Conservation (phyloP, 2,797 vertebrate genomes). For the Phalanger gymnotis region DNA sequence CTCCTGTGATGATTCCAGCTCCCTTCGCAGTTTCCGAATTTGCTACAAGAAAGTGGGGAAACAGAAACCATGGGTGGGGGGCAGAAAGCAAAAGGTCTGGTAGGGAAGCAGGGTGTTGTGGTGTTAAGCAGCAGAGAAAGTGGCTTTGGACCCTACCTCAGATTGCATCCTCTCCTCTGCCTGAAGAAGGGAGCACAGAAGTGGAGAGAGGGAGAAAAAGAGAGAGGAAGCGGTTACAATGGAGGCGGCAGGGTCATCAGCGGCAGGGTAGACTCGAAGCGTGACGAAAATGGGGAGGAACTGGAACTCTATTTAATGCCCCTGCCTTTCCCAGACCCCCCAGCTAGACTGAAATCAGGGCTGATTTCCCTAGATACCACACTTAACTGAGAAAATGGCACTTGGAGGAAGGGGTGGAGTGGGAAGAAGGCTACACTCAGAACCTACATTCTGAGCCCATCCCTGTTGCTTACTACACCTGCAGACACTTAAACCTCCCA, state of each 20-base stretch:
- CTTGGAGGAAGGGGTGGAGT: neutral
- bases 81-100: neutral
- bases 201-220: conserved; percentile 81
- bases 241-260: conserved; percentile 53
- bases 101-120: rapidly evolving
- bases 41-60: conserved; percentile 85
- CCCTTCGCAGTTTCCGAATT: conserved; percentile 96
- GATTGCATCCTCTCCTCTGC: conserved; percentile 99
- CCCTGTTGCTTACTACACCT: neutral
- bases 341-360: neutral
- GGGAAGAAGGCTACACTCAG: neutral
- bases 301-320: neutral
- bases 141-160: conserved; percentile 89
- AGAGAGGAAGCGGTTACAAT: conserved; percentile 80
- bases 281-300: neutral
- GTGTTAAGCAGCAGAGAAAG: conserved; percentile 59
- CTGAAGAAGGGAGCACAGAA: conserved; percentile 85
- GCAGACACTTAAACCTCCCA: neutral
- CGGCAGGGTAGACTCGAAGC: neutral
- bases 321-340: neutral
- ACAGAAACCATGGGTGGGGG: neutral
- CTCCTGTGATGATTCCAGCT: conserved; percentile 97
- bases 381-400: neutral
- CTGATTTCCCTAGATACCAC: neutral
- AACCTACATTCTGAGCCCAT: neutral